phyloP scores from a whole-genome alignment of 37 sponge, comb jelly and placozoan genomes.

The Agelas oroides region DNA sequence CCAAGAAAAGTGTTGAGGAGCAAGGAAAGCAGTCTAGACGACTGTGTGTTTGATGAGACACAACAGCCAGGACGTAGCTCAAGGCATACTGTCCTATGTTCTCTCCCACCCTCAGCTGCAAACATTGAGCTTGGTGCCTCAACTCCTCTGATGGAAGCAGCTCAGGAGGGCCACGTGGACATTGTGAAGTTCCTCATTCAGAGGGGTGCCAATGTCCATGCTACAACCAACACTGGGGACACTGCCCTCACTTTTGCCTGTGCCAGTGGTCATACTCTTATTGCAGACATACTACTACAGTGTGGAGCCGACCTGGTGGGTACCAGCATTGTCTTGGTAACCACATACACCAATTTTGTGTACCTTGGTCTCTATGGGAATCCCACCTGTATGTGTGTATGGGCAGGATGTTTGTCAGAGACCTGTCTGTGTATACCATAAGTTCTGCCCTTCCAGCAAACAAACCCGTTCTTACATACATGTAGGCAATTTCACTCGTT shows the following conservation, averaged over 20 bases:
- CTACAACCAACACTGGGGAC: conserved; percentile 73
- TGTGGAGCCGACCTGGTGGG: conserved; percentile 77
- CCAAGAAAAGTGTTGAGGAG: too few species aligned
- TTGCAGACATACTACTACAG: conserved; percentile 66
- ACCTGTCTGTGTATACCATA: too few species aligned
- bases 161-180: conserved; percentile 85
- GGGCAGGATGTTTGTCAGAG: too few species aligned
- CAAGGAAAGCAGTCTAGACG: too few species aligned
- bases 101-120: conserved; percentile 40
- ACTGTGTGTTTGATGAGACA: too few species aligned
- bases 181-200: conserved; percentile 82
- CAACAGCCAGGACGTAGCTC: too few species aligned
- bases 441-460: too few species aligned
- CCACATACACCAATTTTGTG: not conserved
- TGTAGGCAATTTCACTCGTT: too few species aligned
- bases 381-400: not conserved
- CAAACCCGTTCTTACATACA: too few species aligned
- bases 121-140: conserved; percentile 84
- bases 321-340: not conserved
- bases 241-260: conserved; percentile 80
- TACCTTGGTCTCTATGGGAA: not conserved
- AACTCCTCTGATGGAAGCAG: conserved; percentile 87
- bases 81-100: not conserved
- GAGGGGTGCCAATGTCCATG: conserved; percentile 70
- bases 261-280: conserved; percentile 82